These are phyloP conservation scores for Sinocyclocheilus rhinocerous DNA, from an alignment of 2,113 vertebrate species.

Conservation along the genomic window DNA sequence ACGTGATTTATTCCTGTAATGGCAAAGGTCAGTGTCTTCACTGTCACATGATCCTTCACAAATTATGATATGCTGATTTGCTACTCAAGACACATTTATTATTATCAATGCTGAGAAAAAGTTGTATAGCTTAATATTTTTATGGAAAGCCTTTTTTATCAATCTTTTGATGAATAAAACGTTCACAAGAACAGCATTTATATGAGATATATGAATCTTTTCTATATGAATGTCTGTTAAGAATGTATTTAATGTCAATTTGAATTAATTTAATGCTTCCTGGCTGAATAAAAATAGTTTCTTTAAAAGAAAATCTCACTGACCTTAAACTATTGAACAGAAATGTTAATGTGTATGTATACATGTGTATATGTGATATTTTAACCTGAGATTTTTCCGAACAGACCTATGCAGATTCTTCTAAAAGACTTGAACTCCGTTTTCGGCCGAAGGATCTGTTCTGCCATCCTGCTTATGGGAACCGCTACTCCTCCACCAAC, in stretches of 20 bases:
- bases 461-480: constrained; percentile 90
- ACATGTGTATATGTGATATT: not conserved
- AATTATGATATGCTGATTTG: not conserved
- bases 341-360: too few relatives aligned
- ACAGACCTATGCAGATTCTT: constrained; percentile 85
- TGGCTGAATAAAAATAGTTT: not conserved
- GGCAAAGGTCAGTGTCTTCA: too few relatives aligned
- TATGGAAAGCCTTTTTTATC: not conserved
- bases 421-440: constrained; percentile 88
- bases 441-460: constrained; percentile 92
- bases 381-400: not conserved
- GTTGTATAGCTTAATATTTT: not conserved
- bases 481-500: constrained; percentile 89
- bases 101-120: not conserved
- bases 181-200: not conserved
- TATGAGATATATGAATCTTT: not conserved
- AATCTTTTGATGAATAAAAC: too few relatives aligned
- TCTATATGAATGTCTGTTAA: not conserved
- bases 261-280: not conserved
- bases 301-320: not conserved
- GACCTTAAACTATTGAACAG: not conserved
- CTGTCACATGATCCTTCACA: too few relatives aligned
- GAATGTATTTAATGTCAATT: not conserved
- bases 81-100: not conserved
- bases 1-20: too few relatives aligned